These are phyloP conservation scores for Glareola pratincola DNA, from an alignment of 2,113 vertebrate species.

Conservation along the genomic window DNA sequence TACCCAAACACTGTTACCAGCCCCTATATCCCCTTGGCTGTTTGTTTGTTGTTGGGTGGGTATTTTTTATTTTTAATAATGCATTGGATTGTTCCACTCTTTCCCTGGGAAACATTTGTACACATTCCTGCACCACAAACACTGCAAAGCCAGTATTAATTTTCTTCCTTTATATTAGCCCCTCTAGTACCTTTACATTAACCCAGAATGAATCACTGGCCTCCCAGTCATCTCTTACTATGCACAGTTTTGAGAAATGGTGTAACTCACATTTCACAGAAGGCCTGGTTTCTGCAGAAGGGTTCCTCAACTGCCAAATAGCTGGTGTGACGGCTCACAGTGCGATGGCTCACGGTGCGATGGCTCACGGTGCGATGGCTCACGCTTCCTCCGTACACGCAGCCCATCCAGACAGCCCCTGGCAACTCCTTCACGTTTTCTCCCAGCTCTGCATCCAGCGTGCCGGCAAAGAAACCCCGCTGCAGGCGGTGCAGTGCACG, in stretches of 20 bases:
- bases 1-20: neutral
- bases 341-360: neutral
- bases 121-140: slow-evolving; percentile 5
- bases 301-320: neutral
- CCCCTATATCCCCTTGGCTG: neutral
- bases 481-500: neutral
- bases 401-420: neutral
- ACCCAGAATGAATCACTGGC: slow-evolving; percentile 28
- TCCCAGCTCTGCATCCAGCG: neutral
- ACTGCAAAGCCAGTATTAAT: slow-evolving; percentile 32
- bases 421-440: neutral
- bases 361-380: neutral
- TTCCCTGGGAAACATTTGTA: slow-evolving; percentile 31
- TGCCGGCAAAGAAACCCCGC: neutral
- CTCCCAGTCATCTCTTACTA: slow-evolving; percentile 8
- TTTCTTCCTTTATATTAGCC: slow-evolving; percentile 43
- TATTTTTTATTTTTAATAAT: slow-evolving; percentile 5
- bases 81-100: neutral
- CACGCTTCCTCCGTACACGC: neutral
- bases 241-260: neutral
- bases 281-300: neutral
- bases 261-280: slow-evolving; percentile 29
- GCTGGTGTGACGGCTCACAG: neutral
- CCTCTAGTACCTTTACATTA: slow-evolving; percentile 39
- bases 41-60: slow-evolving; percentile 13